Evolutionary conservation across 2,888 invertebrate genomes (phyloP).

Genomic region (Rotaria sp.): DNA sequence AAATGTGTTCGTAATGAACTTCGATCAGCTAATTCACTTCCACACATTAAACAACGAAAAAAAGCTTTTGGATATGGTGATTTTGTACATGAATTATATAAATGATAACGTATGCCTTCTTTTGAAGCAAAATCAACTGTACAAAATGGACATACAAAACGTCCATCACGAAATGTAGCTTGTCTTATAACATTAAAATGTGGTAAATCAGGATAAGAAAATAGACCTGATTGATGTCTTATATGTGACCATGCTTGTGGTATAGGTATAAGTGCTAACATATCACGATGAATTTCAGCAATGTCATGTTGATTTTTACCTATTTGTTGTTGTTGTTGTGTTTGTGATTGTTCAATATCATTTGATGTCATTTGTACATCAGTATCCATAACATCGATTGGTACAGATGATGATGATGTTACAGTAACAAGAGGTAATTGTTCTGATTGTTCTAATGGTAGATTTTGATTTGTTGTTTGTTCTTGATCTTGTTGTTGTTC

Average conservation of each 20-base stretch:
- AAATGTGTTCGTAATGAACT: conserved; percentile 29
- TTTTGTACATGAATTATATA: conserved; percentile 30
- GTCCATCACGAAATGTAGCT: conserved; percentile 30
- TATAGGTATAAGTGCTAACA: conserved; percentile 9
- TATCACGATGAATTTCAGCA: conserved; percentile 18
- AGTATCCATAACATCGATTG: background rate
- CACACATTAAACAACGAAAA: conserved; percentile 27
- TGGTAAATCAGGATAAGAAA: conserved; percentile 26
- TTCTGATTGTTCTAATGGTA: background rate
- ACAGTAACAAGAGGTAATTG: conserved; percentile 19
- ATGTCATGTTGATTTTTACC: background rate
- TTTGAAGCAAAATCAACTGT: conserved; percentile 29
- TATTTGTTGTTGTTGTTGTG: background rate
- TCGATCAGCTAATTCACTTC: conserved; percentile 29
- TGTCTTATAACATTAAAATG: conserved; percentile 27
- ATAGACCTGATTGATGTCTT: conserved; percentile 21
- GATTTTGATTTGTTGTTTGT: background rate
- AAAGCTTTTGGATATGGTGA: conserved; percentile 18
- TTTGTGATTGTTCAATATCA: background rate
- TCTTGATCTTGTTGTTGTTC: background rate
- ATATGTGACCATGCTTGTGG: conserved; percentile 29
- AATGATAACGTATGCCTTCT: conserved; percentile 30
- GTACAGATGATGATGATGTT: background rate
- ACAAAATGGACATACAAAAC: conserved; percentile 31
- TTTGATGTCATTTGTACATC: background rate